A percentile compares a stretch with the other conserved stretches of the same genome.
Evolutionary conservation across 2,888 invertebrate species (phyloP).

Genomic region (Dasysyrphus albostriatus): DNA sequence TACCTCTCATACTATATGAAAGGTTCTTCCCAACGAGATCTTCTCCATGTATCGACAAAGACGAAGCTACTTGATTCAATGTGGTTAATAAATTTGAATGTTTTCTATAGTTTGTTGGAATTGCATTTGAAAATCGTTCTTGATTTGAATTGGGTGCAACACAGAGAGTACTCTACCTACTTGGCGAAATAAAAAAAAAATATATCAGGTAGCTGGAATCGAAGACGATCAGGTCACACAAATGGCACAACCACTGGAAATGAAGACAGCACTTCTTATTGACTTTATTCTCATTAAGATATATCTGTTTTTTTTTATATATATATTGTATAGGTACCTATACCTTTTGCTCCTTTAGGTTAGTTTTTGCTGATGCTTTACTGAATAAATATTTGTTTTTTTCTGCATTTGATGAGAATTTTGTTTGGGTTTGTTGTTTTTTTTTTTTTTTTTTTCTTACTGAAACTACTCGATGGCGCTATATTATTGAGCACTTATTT

Average conservation of each 20-base stretch:
- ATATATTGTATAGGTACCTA: too few species aligned
- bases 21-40: conserved; percentile 23
- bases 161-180: background rate
- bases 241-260: conserved; percentile 28
- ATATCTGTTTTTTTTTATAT: conserved; percentile 53
- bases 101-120: conserved; percentile 44
- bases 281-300: conserved; percentile 71
- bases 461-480: conserved; percentile 68
- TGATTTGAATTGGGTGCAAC: conserved; percentile 74
- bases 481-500: conserved; percentile 63
- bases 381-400: conserved; percentile 27
- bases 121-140: conserved; percentile 67
- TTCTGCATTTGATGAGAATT: conserved; percentile 54
- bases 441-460: conserved; percentile 7
- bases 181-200: conserved; percentile 16
- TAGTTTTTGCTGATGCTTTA: conserved; percentile 2
- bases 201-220: conserved; percentile 55
- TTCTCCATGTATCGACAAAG: conserved; percentile 16
- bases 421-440: background rate
- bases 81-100: conserved; percentile 76
- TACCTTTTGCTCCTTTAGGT: conserved; percentile 26
- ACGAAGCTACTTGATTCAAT: conserved; percentile 33
- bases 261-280: conserved; percentile 66
- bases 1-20: background rate
- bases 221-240: conserved; percentile 63